These are phyloP conservation scores for Sanderia malayensis DNA, from an alignment of 30 jellyfish, hydroid and myxozoan genomes.

Conservation along the genomic window DNA sequence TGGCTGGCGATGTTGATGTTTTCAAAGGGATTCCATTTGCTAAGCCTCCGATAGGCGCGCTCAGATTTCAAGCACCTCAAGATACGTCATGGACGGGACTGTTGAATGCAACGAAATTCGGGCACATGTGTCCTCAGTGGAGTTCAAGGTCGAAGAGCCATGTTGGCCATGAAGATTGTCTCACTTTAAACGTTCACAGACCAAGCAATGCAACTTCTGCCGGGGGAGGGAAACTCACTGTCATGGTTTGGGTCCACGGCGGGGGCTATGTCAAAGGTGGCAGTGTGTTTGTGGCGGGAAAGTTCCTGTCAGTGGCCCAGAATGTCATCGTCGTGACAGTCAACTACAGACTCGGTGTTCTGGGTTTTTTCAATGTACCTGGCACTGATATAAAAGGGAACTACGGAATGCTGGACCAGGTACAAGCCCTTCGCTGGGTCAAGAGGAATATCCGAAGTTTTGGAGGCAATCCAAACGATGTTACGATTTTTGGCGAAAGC, in stretches of 20 bases:
- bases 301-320: constrained; percentile 18
- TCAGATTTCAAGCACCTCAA: constrained; percentile 69
- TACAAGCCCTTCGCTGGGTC: constrained; percentile 65
- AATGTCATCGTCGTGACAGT: constrained; percentile 71
- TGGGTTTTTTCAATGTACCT: constrained; percentile 62
- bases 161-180: constrained; percentile 27
- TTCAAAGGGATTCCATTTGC: constrained; percentile 89
- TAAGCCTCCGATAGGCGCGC: constrained; percentile 71
- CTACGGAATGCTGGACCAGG: constrained; percentile 82
- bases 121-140: constrained; percentile 59
- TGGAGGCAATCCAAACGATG: neutral
- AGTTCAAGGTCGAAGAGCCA: neutral
- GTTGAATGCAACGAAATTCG: no score
- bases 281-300: neutral
- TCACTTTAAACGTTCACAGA: no score
- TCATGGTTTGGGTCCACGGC: constrained; percentile 64
- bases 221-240: constrained; percentile 39
- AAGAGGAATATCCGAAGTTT: constrained; percentile 39
- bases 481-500: constrained; percentile 36
- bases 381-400: constrained; percentile 49
- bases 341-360: constrained; percentile 67
- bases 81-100: constrained; percentile 64
- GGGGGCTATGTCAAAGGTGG: constrained; percentile 26
- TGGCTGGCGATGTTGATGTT: no score
- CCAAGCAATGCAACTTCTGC: constrained; percentile 3